phyloP scores from a whole-genome alignment of 1,140 invertebrate species.

The Caenorhabditis briggsae region DNA sequence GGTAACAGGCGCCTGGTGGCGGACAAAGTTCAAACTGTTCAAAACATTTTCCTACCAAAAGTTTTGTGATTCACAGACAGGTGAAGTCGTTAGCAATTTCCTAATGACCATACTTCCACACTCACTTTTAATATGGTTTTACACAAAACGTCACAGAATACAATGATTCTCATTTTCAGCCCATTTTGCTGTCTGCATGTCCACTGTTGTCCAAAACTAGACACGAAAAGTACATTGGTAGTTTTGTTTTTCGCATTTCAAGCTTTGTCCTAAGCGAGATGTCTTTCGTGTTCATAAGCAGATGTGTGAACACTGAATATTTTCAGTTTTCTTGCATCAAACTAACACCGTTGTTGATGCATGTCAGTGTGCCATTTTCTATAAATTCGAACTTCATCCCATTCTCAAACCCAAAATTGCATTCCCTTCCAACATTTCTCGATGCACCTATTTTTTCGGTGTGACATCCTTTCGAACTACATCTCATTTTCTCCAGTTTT shows the following conservation, averaged over 20 bases:
- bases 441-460: too few relatives aligned
- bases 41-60: too few relatives aligned
- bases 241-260: conserved; percentile 12
- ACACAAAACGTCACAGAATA: not conserved
- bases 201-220: not conserved
- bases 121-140: too few relatives aligned
- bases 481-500: not conserved
- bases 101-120: not conserved
- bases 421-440: too few relatives aligned
- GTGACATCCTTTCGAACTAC: too few relatives aligned
- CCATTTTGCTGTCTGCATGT: not conserved
- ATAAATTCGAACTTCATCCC: too few relatives aligned
- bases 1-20: too few relatives aligned
- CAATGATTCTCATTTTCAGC: not conserved
- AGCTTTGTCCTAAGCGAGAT: not conserved
- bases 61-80: not conserved
- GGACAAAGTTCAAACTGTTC: too few relatives aligned
- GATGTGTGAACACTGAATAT: not conserved
- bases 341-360: too few relatives aligned
- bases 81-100: not conserved
- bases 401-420: too few relatives aligned
- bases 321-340: too few relatives aligned
- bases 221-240: not conserved
- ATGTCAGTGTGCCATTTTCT: too few relatives aligned
- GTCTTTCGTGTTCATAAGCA: not conserved